A percentile compares a stretch with the other conserved stretches of the same genome.
phyloP scores from a whole-genome alignment of 2,113 vertebrate species.

The Dunckerocampus dactyliophorus region DNA sequence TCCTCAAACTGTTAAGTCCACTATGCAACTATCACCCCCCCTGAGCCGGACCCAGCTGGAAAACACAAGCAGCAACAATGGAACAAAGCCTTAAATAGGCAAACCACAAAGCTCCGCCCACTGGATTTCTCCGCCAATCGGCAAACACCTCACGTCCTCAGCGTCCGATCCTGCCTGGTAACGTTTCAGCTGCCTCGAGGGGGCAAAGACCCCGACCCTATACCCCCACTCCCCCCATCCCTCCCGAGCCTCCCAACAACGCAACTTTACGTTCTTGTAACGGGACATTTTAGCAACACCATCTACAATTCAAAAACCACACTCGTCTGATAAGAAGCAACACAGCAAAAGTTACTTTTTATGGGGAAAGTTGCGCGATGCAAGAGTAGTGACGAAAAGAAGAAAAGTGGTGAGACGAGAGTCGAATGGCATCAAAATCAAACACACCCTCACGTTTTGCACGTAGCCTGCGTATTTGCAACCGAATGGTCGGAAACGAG shows the following conservation, averaged over 20 bases:
- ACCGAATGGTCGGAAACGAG: background rate
- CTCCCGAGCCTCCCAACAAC: background rate
- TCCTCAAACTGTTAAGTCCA: background rate
- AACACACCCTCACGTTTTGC: conserved; percentile 26
- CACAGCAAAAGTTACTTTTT: background rate
- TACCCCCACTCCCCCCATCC: background rate
- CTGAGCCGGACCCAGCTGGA: conserved; percentile 42
- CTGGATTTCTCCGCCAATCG: conserved; percentile 71
- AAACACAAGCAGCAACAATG: conserved; percentile 49
- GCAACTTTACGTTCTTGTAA: background rate
- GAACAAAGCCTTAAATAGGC: conserved; percentile 61
- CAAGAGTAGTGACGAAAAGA: too few relatives aligned
- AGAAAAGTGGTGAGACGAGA: too few relatives aligned
- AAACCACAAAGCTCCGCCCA: conserved; percentile 16
- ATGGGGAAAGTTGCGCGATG: background rate
- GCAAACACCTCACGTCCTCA: conserved; percentile 76
- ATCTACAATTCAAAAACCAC: background rate
- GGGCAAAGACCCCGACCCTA: conserved; percentile 9
- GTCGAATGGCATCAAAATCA: background rate
- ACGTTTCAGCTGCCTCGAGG: conserved; percentile 49
- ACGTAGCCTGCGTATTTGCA: conserved; percentile 19
- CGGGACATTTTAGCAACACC: background rate
- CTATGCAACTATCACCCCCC: background rate
- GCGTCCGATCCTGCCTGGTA: conserved; percentile 78
- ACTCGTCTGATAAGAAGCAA: background rate